Evolutionary conservation across 2,888 invertebrate species (phyloP).

Genomic region (Branchipolynoe longqiensis): DNA sequence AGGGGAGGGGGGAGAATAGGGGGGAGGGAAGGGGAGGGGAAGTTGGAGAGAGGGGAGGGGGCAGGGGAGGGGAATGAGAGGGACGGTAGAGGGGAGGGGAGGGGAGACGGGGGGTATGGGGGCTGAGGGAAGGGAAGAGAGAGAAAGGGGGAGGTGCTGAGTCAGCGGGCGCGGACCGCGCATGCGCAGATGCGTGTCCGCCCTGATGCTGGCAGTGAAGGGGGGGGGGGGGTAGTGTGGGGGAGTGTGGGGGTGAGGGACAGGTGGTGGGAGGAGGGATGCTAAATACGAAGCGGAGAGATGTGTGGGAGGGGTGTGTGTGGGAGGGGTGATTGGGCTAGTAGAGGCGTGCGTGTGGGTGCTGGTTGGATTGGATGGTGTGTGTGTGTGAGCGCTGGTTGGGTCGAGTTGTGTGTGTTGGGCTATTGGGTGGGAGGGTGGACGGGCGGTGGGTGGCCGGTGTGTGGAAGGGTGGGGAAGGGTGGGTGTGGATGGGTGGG

Average conservation of each 20-base stretch:
- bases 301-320: too few relatives aligned
- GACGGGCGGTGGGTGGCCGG: too few relatives aligned
- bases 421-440: too few relatives aligned
- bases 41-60: background rate
- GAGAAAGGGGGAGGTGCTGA: slow-evolving; percentile 3
- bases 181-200: slow-evolving; percentile 14
- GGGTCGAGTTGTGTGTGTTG: too few relatives aligned
- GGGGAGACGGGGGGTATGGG: background rate
- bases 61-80: background rate
- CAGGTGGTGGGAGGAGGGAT: slow-evolving; percentile 61
- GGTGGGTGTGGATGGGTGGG: too few relatives aligned
- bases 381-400: too few relatives aligned
- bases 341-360: too few relatives aligned
- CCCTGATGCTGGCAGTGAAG: background rate
- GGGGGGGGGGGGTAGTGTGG: slow-evolving; percentile 55
- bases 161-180: background rate
- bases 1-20: background rate
- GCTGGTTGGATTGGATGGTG: too few relatives aligned
- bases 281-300: too few relatives aligned
- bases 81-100: background rate
- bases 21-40: background rate
- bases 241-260: slow-evolving; percentile 60
- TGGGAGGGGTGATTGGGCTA: too few relatives aligned
- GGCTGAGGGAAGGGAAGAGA: background rate
- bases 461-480: too few relatives aligned